These are phyloP conservation scores for Lithophane leautieri DNA, from an alignment of 2,888 invertebrate genomes.

Conservation along the genomic window DNA sequence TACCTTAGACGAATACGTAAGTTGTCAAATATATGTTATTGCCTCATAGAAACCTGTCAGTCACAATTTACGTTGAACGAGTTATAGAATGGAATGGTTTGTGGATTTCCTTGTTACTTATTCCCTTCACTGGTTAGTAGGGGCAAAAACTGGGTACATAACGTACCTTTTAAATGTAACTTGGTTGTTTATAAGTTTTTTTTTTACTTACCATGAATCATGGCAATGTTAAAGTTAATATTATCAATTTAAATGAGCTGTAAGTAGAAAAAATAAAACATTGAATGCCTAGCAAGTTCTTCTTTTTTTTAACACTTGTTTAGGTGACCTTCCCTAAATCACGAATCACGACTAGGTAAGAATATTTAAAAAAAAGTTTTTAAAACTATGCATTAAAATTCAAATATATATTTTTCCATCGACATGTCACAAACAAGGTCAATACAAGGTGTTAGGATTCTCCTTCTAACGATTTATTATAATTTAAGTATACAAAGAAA, in stretches of 20 bases:
- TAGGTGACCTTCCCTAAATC: conserved; percentile 5
- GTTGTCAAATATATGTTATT: conserved; percentile 43
- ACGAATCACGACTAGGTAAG: conserved; percentile 3
- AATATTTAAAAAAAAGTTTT: neutral
- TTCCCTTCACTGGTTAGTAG: conserved; percentile 27
- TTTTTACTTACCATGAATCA: neutral
- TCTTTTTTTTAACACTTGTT: neutral
- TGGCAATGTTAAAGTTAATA: neutral
- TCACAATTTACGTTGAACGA: conserved; percentile 37
- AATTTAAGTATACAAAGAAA: neutral
- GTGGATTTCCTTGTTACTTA: conserved; percentile 46
- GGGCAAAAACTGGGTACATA: conserved; percentile 22
- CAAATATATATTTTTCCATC: neutral
- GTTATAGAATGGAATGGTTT: conserved; percentile 42
- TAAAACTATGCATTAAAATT: neutral
- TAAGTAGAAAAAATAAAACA: neutral
- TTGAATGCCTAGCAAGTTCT: neutral
- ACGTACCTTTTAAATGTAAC: neutral
- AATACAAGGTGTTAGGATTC: neutral
- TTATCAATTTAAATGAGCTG: neutral
- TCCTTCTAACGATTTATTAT: neutral
- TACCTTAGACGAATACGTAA: conserved; percentile 1
- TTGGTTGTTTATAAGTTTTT: neutral
- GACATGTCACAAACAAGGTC: conserved; percentile 22
- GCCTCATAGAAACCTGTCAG: conserved; percentile 41